Evolutionary conservation across 2,888 invertebrate genomes (phyloP), one percentile per base, ranked within the genome.

Genomic region (Drosophila crucigera): DNA sequence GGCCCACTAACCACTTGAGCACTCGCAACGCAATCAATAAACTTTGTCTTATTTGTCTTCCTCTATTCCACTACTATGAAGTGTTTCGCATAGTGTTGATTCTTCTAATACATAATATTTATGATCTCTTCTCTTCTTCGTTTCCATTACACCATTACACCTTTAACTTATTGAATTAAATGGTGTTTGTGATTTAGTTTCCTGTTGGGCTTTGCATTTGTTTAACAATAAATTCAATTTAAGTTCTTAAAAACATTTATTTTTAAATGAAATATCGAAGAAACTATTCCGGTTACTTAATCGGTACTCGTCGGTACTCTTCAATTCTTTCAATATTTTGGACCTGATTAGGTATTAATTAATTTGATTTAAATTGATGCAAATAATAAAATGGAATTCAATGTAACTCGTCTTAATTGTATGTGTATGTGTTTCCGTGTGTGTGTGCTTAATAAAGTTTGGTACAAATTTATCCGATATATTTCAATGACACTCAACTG

Each of bases 1-100:
- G 33, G 43, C 50, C 61, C 69, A 55, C 39, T 47, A 37, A 41
- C 19, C 80, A 80, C 66, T 71, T 76, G 71, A 76, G 65, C 65
- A 69, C 50, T 30, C 49, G 35, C 62, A 22, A 39, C 49, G 56
- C 50, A 62, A 60, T 58, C 62, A 64, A 61, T 62, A 31, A 59
- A 59, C 33, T 54, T 25, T 11, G 35, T 47, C 55, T 59, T 73
- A 11, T 33, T 14, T 16, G 33, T 22, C 4, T 14, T 41, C 28
- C 31, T 22, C 25, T 10, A 30, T 19, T 16, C 5, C 25, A 14
- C 22, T 47, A 14, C 4, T 22, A 14, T 4, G 14, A 47, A 22
- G 22, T 47, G 47, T 22, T 22, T 47, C 22, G 16, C 47, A 16
- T 9, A 14, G 30, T 19, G 6, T 3, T 50, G 28, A 10, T 19